Conservation (phyloP, 2,888 invertebrate species). For the Cordilura impudica region DNA sequence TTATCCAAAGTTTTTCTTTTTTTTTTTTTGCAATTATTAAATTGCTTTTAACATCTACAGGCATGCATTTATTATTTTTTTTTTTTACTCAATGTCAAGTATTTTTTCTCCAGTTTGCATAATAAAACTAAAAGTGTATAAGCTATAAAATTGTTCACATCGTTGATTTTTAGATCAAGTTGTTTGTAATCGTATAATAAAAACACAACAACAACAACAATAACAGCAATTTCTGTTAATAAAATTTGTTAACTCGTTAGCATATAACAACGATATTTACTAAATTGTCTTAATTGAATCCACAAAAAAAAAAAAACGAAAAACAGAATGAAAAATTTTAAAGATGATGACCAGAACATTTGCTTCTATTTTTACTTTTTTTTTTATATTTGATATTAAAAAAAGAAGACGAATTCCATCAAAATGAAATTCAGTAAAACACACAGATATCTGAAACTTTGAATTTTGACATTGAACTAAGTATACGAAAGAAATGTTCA, state of each 20-base stretch:
- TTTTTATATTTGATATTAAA: no score
- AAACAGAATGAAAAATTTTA: neutral
- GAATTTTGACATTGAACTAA: neutral
- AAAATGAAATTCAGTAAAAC: neutral
- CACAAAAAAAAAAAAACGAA: neutral
- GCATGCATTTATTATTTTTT: neutral
- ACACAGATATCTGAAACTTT: neutral
- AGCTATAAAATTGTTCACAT: conserved; percentile 19
- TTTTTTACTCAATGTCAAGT: conserved; percentile 4
- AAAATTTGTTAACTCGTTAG: conserved; percentile 26
- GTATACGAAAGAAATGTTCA: neutral
- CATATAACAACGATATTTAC: neutral
- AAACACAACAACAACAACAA: neutral
- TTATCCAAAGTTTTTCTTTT: no score
- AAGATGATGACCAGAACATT: neutral
- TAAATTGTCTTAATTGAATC: conserved; percentile 7
- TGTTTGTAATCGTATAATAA: neutral
- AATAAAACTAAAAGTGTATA: conserved; percentile 10
- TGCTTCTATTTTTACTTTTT: no score
- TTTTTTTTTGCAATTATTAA: no score
- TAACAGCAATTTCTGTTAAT: neutral
- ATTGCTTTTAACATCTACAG: no score
- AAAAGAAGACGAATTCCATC: neutral
- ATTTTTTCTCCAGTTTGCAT: neutral
- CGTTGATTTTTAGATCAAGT: conserved; percentile 20